Base-by-base conservation (phyloP, 2,888 invertebrate species). In the Stratiomys singularior region DNA sequence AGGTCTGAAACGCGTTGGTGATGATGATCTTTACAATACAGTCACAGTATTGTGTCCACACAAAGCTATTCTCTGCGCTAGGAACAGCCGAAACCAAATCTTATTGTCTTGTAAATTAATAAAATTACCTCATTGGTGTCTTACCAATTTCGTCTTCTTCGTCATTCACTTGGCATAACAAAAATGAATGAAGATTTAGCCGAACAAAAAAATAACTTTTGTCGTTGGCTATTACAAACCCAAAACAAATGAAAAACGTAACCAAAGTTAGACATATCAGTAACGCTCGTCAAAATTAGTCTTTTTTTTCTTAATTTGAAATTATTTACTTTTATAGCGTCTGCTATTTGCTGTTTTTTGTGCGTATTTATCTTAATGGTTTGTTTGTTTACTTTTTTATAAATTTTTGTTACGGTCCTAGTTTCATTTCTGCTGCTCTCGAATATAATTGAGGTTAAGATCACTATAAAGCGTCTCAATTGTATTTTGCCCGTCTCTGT, bases 361-460 rank as follows among this genome's bases (percentile, higher is more conserved):
- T 5, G 3, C 9, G 37, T 9, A 37, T 37, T 52, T 52, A 52
- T 52, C 52, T 52, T 52, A 9, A 52, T 52, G 15, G 52, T 52
- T 9, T 37, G 15, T 52, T 5, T 52, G 4, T 52, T 2, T 23
- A 5, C 4, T 60, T 23, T 18, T 21, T 60, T 23, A 21, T 60
- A 25, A n/a, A 25, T 15, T 25, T 63, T 63, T 28, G n/a, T n/a
- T n/a, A n/a, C 18, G 69, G 4, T 30, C 23, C 46, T 25, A 47
- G 47, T 69, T 21, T 27, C 3, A n/a, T n/a, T n/a, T n/a, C n/a
- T n/a, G n/a, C n/a, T n/a, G 52, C 4, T 13, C 18, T 13, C 52
- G 37, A 66, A 66, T 37, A 69, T n/a, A 69, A 69, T 47, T 69
- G 69, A 30, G 69, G 69, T 69, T 69, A 69, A 69, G 69, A 69